phyloP scores from a whole-genome alignment of 2,888 invertebrate genomes.

The Agrilus cyanescens region DNA sequence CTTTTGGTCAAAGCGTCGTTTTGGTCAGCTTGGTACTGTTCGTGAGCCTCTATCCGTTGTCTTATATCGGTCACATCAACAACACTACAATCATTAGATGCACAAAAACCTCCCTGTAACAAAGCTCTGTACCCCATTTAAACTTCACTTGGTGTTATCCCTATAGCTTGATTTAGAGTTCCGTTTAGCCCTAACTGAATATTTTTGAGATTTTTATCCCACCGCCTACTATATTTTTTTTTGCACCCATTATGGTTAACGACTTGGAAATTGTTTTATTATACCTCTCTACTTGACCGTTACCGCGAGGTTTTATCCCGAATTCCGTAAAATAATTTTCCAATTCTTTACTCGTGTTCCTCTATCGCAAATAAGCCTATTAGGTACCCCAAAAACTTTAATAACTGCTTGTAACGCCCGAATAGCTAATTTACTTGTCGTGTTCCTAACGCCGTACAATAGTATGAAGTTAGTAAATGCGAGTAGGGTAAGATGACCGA shows the following conservation, averaged over 20 bases:
- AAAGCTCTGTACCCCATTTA: conserved; percentile 8
- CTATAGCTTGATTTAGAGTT: conserved; percentile 1
- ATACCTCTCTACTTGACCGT: conserved; percentile 1
- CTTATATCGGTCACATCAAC: conserved; percentile 9
- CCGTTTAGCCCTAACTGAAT: conserved; percentile 1
- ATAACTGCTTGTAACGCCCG: conserved; percentile 3
- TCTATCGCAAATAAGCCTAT: conserved; percentile 4
- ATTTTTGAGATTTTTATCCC: conserved; percentile 1
- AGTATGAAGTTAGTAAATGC: conserved; percentile 1
- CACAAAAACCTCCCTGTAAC: background rate
- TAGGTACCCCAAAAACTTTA: conserved; percentile 7
- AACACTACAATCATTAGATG: background rate
- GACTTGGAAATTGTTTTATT: background rate
- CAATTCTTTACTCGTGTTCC: conserved; percentile 6
- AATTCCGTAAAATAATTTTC: conserved; percentile 4
- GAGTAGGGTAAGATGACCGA: too few species aligned
- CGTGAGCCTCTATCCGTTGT: conserved; percentile 1
- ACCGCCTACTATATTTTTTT: background rate
- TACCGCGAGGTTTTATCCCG: conserved; percentile 3
- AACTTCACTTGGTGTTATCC: conserved; percentile 9
- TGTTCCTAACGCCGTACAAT: background rate
- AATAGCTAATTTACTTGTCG: background rate
- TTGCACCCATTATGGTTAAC: conserved; percentile 3
- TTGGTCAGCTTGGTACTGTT: conserved; percentile 9
- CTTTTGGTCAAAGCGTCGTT: conserved; percentile 8